A percentile compares a stretch with the other conserved stretches of the same genome.
Conservation (phyloP, 1,140 invertebrate species). For the Globodera ellingtonae region DNA sequence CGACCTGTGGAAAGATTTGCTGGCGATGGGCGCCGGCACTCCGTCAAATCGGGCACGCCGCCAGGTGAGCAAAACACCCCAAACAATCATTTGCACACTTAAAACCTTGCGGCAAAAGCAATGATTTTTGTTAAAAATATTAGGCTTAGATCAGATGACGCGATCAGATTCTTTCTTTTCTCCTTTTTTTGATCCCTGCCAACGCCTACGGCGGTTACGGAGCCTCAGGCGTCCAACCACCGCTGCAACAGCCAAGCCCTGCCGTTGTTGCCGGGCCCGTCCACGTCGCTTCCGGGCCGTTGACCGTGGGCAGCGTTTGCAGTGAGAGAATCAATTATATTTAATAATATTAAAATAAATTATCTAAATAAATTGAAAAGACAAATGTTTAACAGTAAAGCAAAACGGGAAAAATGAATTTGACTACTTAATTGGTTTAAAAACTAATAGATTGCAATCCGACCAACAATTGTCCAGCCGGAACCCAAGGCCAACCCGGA, state of each 20-base stretch:
- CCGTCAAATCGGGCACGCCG: slow-evolving; percentile 56
- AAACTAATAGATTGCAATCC: slow-evolving; percentile 14
- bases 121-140: no score
- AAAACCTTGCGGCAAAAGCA: no score
- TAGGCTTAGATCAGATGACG: background rate
- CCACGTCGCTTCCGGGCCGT: slow-evolving; percentile 18
- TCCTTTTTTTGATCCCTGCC: background rate
- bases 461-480: slow-evolving; percentile 44
- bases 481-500: slow-evolving; percentile 37
- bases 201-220: slow-evolving; percentile 64
- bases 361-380: background rate
- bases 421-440: background rate
- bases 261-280: slow-evolving; percentile 32
- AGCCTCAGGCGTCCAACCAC: slow-evolving; percentile 25
- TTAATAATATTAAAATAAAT: slow-evolving; percentile 30
- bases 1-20: slow-evolving; percentile 59
- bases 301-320: slow-evolving; percentile 17
- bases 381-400: no score
- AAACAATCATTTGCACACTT: no score
- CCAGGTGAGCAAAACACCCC: slow-evolving; percentile 34
- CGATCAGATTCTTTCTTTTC: background rate
- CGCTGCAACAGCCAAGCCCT: background rate
- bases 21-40: slow-evolving; percentile 57
- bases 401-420: no score
- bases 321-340: slow-evolving; percentile 13